Percentiles rank a stretch among this genome's conserved stretches.
These are phyloP conservation scores for Bhutanitis thaidina DNA, from an alignment of 2,888 invertebrate genomes.

Conservation along the genomic window DNA sequence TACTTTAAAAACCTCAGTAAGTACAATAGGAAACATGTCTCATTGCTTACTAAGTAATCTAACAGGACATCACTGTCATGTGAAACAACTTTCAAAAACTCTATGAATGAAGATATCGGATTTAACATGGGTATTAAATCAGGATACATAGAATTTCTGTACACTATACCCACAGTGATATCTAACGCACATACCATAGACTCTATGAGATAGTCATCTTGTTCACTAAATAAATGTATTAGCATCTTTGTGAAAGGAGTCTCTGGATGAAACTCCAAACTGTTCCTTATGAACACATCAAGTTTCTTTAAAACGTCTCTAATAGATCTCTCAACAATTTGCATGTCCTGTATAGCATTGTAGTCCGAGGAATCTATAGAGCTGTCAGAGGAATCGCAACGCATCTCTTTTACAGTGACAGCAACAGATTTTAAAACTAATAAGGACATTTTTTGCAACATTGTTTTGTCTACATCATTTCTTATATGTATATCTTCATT, in stretches of 20 bases:
- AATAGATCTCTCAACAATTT: conserved; percentile 91
- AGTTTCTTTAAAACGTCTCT: conserved; percentile 90
- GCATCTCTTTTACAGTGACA: conserved; percentile 93
- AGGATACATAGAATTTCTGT: conserved; percentile 88
- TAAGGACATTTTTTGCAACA: conserved; percentile 92
- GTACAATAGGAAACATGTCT: conserved; percentile 93
- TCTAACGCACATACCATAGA: conserved; percentile 95
- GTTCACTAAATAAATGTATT: conserved; percentile 92
- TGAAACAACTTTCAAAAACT: conserved; percentile 90
- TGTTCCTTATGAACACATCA: conserved; percentile 89
- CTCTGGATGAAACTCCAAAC: conserved; percentile 92
- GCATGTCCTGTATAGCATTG: conserved; percentile 93
- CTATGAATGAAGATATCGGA: conserved; percentile 92
- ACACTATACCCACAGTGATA: conserved; percentile 91
- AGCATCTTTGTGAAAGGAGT: conserved; percentile 93
- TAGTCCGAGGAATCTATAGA: conserved; percentile 91
- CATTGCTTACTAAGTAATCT: conserved; percentile 93
- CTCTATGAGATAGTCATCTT: conserved; percentile 94
- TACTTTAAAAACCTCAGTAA: conserved; percentile 91
- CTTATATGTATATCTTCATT: conserved; percentile 53
- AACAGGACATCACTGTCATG: conserved; percentile 89
- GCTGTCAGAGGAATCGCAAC: conserved; percentile 92
- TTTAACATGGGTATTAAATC: conserved; percentile 90
- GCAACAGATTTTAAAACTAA: conserved; percentile 93
- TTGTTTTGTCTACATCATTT: conserved; percentile 85